Evolutionary conservation across 1,140 invertebrate genomes (phyloP), one percentile per base, ranked within the genome.

Genomic region (Drosophila kurseongensis): DNA sequence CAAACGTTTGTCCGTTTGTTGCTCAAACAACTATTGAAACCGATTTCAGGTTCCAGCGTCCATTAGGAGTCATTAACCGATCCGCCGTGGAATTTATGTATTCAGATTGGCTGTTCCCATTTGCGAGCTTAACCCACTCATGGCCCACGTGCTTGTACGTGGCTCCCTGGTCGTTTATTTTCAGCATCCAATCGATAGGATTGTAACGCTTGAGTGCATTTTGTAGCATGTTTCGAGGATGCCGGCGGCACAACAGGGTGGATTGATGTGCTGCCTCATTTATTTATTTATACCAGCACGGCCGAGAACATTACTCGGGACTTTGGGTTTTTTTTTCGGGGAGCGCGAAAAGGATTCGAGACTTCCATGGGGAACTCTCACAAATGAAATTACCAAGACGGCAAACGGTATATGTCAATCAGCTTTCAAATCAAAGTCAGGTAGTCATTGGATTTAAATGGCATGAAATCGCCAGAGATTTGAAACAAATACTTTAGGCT

Each of bases 171-270:
- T 52, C 52, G 47, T 74, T 89, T 88, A 88, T 89, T 84, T 89
- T 89, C 72, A 89, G 80, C 77, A 55, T 65, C 62, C 62, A 89
- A 89, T 89, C 84, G 80, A 89, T 89, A 78, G 68, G 55, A 80
- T 80, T 89, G 75, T 89, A 80, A 89, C 84, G 66, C 77, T 89
- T 80, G 77, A 89, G 66, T 89, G 84, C 84, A 89, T 83, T 80
- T 62, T 79, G 23, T 40, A 78, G 51, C 82, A 63, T 51, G 73
- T 60, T 56, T 48, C n/a, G 27, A 56, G 54, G 23, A 42, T 16
- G 57, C 40, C 54, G 35, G 27, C n/a, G 36, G 50, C 36, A 14
- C 13, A 14, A 35, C 7, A 16, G 48, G 48, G 66, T 72, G 45
- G 41, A 13, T 57, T 55, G 60, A 42, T 56, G 44, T 38, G 29